Evolutionary conservation across 2,888 invertebrate species (phyloP).

Genomic region (Eupithecia inturbata): DNA sequence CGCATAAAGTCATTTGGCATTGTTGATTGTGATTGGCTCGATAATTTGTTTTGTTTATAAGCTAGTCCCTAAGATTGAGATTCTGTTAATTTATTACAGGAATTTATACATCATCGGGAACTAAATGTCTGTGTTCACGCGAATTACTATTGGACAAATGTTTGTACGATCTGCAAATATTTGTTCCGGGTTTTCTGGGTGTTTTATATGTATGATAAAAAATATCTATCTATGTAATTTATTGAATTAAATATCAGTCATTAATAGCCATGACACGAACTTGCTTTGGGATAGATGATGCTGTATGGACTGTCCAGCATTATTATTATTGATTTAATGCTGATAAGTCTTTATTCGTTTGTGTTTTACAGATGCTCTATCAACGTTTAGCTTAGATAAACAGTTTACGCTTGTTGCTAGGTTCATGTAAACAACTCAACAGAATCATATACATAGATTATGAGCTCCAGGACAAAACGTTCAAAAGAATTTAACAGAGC

Average conservation of each 20-base stretch:
- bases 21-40: slow-evolving; percentile 14
- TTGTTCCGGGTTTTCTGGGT: too few relatives aligned
- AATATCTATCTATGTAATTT: too few relatives aligned
- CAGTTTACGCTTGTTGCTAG: not conserved
- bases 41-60: slow-evolving; percentile 1
- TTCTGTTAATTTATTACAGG: not conserved
- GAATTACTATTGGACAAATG: too few relatives aligned
- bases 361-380: not conserved
- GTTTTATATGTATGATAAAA: too few relatives aligned
- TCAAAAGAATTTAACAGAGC: not conserved
- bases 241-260: too few relatives aligned
- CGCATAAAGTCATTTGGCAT: slow-evolving; percentile 32
- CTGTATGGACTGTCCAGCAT: too few relatives aligned
- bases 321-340: not conserved
- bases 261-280: too few relatives aligned
- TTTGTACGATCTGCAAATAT: too few relatives aligned
- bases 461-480: not conserved
- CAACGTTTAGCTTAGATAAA: not conserved
- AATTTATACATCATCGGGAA: not conserved
- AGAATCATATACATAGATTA: not conserved
- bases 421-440: not conserved
- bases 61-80: not conserved
- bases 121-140: too few relatives aligned
- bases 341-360: not conserved
- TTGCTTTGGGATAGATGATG: too few relatives aligned